phyloP scores from a whole-genome alignment of 2,113 vertebrate species.

The Austrofundulus limnaeus region DNA sequence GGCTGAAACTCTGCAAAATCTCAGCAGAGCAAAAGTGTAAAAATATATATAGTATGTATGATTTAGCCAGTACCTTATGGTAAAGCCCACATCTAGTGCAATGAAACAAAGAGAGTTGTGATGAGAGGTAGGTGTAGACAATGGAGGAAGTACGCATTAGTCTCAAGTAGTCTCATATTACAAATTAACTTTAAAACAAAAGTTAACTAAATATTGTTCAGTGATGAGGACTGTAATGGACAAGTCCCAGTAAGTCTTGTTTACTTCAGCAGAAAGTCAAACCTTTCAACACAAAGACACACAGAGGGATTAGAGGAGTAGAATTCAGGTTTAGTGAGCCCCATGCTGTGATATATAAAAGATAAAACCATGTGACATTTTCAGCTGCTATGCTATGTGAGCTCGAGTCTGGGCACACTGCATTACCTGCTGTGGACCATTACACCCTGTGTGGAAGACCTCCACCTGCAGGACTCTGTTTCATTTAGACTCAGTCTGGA shows the following conservation, averaged over 20 bases:
- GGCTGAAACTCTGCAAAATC: no score
- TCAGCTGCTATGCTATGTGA: slow-evolving; percentile 23
- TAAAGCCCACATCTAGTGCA: not conserved
- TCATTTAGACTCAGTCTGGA: slow-evolving; percentile 42
- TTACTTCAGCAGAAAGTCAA: slow-evolving; percentile 15
- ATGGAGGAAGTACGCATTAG: not conserved
- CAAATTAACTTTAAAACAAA: slow-evolving; percentile 14
- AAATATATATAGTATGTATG: slow-evolving; percentile 8
- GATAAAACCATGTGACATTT: slow-evolving; percentile 36
- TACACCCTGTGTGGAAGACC: slow-evolving; percentile 35
- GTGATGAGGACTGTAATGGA: not conserved
- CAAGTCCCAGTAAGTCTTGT: not conserved
- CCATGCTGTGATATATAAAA: slow-evolving; percentile 17
- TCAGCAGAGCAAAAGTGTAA: no score
- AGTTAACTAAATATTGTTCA: slow-evolving; percentile 6
- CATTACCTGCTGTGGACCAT: slow-evolving; percentile 55
- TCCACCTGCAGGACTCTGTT: slow-evolving; percentile 34
- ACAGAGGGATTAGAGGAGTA: slow-evolving; percentile 2
- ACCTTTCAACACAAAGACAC: slow-evolving; percentile 5
- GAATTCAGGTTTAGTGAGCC: not conserved
- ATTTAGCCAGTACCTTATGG: slow-evolving; percentile 16
- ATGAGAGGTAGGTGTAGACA: not conserved
- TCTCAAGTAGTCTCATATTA: slow-evolving; percentile 11
- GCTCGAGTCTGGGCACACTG: slow-evolving; percentile 18
- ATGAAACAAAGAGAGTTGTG: slow-evolving; percentile 19